Percentiles rank a stretch among this genome's conserved stretches.
Conservation (phyloP, 2,888 invertebrate species). For the Dicyrtomina minuta region DNA sequence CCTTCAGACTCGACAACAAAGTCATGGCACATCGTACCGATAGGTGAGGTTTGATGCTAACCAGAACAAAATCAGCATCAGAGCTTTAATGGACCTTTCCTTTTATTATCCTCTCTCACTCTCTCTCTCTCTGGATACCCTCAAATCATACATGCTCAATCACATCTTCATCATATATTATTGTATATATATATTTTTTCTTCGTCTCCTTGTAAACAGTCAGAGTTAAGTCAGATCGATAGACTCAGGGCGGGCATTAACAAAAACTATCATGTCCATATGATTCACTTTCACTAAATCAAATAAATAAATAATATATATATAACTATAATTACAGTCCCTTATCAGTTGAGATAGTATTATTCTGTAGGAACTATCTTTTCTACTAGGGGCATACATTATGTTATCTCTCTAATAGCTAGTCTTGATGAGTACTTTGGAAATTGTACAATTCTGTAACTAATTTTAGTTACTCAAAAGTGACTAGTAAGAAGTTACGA, state of each 20-base stretch:
- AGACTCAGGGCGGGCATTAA: background rate
- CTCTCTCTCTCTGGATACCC: background rate
- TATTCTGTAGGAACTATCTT: too few species aligned
- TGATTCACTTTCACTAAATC: background rate
- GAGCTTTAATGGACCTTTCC: constrained; percentile 20
- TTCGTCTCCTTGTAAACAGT: background rate
- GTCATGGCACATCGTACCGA: constrained; percentile 38
- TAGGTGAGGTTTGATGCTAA: constrained; percentile 31
- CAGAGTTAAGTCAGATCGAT: background rate
- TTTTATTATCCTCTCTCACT: constrained; percentile 2
- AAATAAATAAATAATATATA: background rate
- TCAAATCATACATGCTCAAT: background rate
- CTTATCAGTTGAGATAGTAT: too few species aligned
- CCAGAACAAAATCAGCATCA: constrained; percentile 17
- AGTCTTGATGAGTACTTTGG: too few species aligned
- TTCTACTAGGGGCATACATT: too few species aligned
- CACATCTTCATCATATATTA: background rate
- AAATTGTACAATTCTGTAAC: too few species aligned
- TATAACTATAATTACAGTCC: too few species aligned
- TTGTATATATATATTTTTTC: background rate
- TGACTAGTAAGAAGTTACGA: too few species aligned
- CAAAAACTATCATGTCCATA: background rate
- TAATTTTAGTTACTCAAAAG: too few species aligned
- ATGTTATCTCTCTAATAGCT: too few species aligned
- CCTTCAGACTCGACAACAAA: constrained; percentile 43